Evolutionary conservation across 2,888 invertebrate species (phyloP), one percentile per base, ranked within the genome.

Genomic region (Helicoverpa assulta): DNA sequence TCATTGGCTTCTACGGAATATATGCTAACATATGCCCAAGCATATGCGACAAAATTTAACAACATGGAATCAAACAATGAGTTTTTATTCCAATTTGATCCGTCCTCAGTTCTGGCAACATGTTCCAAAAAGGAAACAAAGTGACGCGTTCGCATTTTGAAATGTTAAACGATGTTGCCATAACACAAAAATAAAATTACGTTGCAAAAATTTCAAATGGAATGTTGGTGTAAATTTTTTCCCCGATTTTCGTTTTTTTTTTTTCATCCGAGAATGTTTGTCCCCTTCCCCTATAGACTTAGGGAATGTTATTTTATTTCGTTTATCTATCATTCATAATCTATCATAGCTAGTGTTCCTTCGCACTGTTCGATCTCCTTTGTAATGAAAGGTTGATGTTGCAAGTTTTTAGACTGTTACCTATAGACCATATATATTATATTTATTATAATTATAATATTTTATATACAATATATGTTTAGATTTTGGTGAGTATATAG

Each of bases 161-260:
- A 81, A 63, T 14, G 19, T 19, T 75, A 63, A 89, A 63, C 70
- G 56, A 90, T 95, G 95, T 95, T 95, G 95, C 94, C 93, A 93
- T 78, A 88, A 91, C 93, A 78, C 87, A 75, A 86, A 86, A 84
- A 81, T n/a, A 84, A 83, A 87, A 88, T 90, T 89, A 86, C 83
- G 90, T 91, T 92, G 93, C 92, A 90, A 92, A 76, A 86, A 80
- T 91, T 88, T 94, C 96, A 96, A 96, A 96, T 96, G 96, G 96
- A 96, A 96, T 96, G 96, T 96, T 96, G 96, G 96, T 96, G 96
- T 96, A 96, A 91, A 93, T 93, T 95, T 92, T 88, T 85, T 88
- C 83, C 86, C 86, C 83, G 82, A 84, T 88, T 91, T 90, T 89
- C 82, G 89, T 88, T 87, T 89, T 78, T 76, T 88, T 85, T 85